A percentile compares a stretch with the other conserved stretches of the same genome.
Conservation (phyloP, 2,888 invertebrate species). For the Nemotelus nigrinus region DNA sequence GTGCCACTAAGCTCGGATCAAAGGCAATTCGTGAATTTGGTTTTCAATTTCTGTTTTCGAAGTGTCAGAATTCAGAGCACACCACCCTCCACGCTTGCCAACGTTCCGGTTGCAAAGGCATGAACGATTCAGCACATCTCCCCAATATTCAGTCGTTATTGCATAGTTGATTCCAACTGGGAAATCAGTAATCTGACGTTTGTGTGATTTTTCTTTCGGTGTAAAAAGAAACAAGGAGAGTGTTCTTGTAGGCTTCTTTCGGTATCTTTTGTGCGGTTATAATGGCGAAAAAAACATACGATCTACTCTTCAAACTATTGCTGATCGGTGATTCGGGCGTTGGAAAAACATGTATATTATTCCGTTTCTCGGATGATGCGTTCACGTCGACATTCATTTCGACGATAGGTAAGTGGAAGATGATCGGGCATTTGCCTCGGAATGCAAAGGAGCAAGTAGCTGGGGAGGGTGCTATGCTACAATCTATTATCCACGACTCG, state of each 20-base stretch:
- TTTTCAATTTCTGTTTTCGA: no score
- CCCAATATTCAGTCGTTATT: not conserved
- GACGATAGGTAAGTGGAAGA: slow-evolving; percentile 80
- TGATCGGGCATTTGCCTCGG: not conserved
- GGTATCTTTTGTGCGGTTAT: slow-evolving; percentile 53
- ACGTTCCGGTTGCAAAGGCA: not conserved
- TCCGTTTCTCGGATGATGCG: slow-evolving; percentile 94
- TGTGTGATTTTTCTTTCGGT: slow-evolving; percentile 30
- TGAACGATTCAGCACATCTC: not conserved
- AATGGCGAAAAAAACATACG: slow-evolving; percentile 97
- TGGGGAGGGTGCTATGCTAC: slow-evolving; percentile 2
- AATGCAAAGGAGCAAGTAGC: not conserved
- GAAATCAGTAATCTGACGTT: slow-evolving; percentile 13
- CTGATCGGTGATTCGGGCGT: slow-evolving; percentile 95
- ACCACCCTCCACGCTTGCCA: slow-evolving; percentile 27
- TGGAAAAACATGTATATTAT: slow-evolving; percentile 93
- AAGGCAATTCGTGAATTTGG: no score
- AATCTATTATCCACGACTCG: no score
- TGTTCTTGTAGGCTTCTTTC: not conserved
- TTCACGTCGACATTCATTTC: slow-evolving; percentile 96
- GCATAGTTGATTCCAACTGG: slow-evolving; percentile 10
- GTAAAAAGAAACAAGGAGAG: slow-evolving; percentile 22
- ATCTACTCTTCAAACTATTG: slow-evolving; percentile 90
- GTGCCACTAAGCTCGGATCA: no score
- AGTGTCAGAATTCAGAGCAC: not conserved